These are phyloP conservation scores for Myotis findleyi DNA, from an alignment of 2,797 vertebrate genomes.

Conservation along the genomic window DNA sequence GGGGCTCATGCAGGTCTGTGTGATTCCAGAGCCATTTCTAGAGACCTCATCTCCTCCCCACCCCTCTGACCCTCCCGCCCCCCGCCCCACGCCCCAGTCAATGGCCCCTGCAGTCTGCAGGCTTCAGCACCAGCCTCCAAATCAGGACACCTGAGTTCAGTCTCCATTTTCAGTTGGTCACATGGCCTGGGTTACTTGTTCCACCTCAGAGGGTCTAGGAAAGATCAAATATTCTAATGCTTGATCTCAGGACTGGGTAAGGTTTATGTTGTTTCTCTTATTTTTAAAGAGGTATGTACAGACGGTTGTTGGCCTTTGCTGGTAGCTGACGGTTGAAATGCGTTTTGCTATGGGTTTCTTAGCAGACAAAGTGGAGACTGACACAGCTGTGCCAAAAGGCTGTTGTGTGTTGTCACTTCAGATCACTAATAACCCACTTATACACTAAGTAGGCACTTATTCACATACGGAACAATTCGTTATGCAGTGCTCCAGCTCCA, in stretches of 20 bases:
- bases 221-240: not conserved
- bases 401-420: conserved; percentile 70
- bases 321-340: conserved; percentile 53
- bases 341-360: conserved; percentile 34
- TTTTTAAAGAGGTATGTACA: conserved; percentile 1
- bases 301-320: conserved; percentile 51
- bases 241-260: not conserved
- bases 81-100: rapidly evolving
- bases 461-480: conserved; percentile 68
- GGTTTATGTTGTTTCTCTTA: not conserved
- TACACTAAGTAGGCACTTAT: conserved; percentile 72
- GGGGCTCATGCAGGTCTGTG: not conserved
- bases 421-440: conserved; percentile 76
- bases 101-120: rapidly evolving
- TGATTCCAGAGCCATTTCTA: not conserved
- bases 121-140: not conserved
- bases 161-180: not conserved
- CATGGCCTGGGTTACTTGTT: not conserved
- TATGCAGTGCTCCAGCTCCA: conserved; percentile 62
- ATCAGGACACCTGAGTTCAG: not conserved
- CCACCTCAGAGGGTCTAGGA: not conserved
- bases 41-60: too few species aligned
- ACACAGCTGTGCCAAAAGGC: conserved; percentile 71
- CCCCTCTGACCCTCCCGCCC: too few species aligned
- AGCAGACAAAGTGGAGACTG: conserved; percentile 32